Evolutionary conservation across 2,888 invertebrate species (phyloP), one percentile per base, ranked within the genome.

Genomic region (Temnothorax ravouxi): DNA sequence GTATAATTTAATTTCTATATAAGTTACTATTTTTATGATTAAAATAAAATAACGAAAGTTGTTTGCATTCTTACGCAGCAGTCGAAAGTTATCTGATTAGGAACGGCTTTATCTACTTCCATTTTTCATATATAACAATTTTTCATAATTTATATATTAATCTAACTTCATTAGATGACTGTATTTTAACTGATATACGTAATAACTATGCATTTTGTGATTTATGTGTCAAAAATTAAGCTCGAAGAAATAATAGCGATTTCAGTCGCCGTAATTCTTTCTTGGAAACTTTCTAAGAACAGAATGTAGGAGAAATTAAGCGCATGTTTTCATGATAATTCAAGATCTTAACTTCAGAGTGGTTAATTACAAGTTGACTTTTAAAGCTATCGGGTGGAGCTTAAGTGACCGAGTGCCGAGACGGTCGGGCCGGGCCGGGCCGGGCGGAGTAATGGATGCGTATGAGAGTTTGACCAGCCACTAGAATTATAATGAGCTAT

Each of bases 401-500:
- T 72, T 80, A 80, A 80, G 29, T 47, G 72, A 71, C 56, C 72
- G 72, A 79, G 59, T 47, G 25, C 38, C 79, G 47, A 80, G 25
- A 38, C 74, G 21, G 8, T 13, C 56, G 34, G 21, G 79, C 59
- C 29, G 29, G 29, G 29, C 29, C 29, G 29, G 21, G 8, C 18
- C 56, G 34, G 21, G 72, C 59, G 29, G 38, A 71, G 47, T 80
- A 80, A 80, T 80, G 79, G 79, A 80, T 72, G 79, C 79, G 59
- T 72, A 71, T 59, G 72, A 79, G 79, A 15, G 72, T 79, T 56
- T 72, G 25, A 47, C 72, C 21, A 72, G 34, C 59, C 59, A 59
- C 72, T 80, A 80, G 72, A 72, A 80, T 80, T 80, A 80, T 80
- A 80, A 80, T 80, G 79, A 80, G 72, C 74, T 47, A 59, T 72